Evolutionary conservation across 2,797 vertebrate genomes (phyloP), one percentile per base, ranked within the genome.

Genomic region (Xiphorhynchus erythropygius): DNA sequence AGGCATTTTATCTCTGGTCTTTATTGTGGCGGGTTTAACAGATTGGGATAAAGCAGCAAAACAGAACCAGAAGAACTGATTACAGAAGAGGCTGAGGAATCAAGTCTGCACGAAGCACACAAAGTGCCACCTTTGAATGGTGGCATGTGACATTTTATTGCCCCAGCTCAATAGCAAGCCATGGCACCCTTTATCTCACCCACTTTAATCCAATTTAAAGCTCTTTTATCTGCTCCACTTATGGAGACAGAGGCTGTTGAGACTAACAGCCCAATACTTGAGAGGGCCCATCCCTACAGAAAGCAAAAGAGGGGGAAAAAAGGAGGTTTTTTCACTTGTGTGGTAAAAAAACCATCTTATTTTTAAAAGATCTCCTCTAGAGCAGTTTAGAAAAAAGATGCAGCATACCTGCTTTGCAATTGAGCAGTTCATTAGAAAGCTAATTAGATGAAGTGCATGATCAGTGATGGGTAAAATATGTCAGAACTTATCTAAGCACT

Each of bases 401-500:
- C 52, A 88, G 60, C 64, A 15, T 81, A 79, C 74, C 86, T 84
- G 86, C 84, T 93, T 83, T 85, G 56, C 89, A 89, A 89, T 25
- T 50, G 92, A 96, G 75, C 30, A 95, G 87, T 60, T 94, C 91
- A 95, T 96, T 93, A 95, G 86, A 91, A 85, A 90, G 84, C 71
- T 96, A 95, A 96, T 93, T 94, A 97, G 87, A 87, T 94, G 73
- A 94, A 96, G 71, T 91, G 92, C 87, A 95, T 95, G 93, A 92
- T 93, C 95, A 96, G 78, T 93, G 94, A 90, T 90, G 90, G 64
- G 84, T 95, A 87, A 95, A 96, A 92, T 96, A 84, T 94, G 84
- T 93, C 86, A 96, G 94, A 95, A 92, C 33, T 93, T 93, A 77
- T 65, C 76, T 68, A 49, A 95, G 87, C 81, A 71, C 30, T 84